Conservation (phyloP, 1,140 invertebrate genomes). For the Augochlora pura region DNA sequence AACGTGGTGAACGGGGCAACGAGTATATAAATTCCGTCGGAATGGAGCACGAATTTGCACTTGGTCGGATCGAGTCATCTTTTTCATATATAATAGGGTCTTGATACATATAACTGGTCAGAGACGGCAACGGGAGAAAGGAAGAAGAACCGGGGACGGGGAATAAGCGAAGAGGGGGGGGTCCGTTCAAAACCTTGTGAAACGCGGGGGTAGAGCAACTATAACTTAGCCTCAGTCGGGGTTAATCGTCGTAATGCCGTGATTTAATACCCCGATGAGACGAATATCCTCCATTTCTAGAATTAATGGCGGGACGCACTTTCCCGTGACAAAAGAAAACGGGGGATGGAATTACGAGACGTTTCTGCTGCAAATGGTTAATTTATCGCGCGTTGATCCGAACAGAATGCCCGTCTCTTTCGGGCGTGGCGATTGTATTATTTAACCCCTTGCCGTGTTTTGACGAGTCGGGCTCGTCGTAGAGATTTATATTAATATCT, state of each 20-base stretch:
- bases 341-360: constrained; percentile 23
- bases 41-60: too few species aligned
- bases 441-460: background rate
- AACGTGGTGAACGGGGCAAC: too few species aligned
- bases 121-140: constrained; percentile 4
- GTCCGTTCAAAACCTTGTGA: constrained; percentile 46
- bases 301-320: constrained; percentile 69
- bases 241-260: constrained; percentile 73
- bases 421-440: background rate
- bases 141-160: background rate
- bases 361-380: constrained; percentile 30
- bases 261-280: constrained; percentile 67
- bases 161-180: background rate
- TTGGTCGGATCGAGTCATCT: constrained; percentile 18
- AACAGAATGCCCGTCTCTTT: constrained; percentile 5
- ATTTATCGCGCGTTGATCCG: constrained; percentile 34
- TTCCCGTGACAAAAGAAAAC: constrained; percentile 54
- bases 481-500: too few species aligned
- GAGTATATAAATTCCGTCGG: too few species aligned
- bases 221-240: constrained; percentile 70
- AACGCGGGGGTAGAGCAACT: constrained; percentile 50
- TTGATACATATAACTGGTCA: constrained; percentile 33
- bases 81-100: constrained; percentile 41
- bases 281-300: constrained; percentile 56
- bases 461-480: too few species aligned